phyloP scores from a whole-genome alignment of 2,797 vertebrate genomes.

The Amniataba percoides region DNA sequence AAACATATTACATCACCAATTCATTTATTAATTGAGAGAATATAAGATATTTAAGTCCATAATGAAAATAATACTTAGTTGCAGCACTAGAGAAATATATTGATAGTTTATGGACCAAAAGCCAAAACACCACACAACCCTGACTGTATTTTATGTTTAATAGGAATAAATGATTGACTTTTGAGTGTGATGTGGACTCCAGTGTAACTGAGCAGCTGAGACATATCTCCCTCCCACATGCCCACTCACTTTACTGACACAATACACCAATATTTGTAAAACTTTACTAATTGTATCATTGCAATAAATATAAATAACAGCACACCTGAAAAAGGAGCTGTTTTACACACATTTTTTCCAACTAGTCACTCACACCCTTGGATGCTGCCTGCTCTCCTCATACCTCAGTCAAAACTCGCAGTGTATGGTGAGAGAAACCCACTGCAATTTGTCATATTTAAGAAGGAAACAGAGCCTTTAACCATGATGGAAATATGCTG shows the following conservation, averaged over 20 bases:
- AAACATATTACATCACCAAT: background rate
- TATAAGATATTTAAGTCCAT: no score
- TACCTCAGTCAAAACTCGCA: background rate
- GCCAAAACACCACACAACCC: background rate
- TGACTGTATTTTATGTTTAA: background rate
- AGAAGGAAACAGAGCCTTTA: background rate
- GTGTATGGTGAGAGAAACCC: background rate
- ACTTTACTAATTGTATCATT: background rate
- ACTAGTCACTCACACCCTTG: background rate
- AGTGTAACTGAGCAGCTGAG: background rate
- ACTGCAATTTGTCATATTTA: background rate
- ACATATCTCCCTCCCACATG: background rate
- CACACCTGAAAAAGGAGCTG: background rate
- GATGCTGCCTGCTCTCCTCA: background rate
- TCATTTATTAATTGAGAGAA: no score
- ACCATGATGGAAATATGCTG: constrained; percentile 8
- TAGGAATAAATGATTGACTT: background rate
- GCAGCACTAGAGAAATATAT: background rate
- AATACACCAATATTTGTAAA: background rate
- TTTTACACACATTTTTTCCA: background rate
- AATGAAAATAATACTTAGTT: background rate
- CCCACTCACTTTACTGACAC: background rate
- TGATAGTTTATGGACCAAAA: background rate
- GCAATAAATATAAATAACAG: background rate
- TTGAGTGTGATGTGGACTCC: background rate